These are phyloP conservation scores for Bilobella aurantiaca DNA, from an alignment of 1,140 invertebrate species.

Conservation along the genomic window DNA sequence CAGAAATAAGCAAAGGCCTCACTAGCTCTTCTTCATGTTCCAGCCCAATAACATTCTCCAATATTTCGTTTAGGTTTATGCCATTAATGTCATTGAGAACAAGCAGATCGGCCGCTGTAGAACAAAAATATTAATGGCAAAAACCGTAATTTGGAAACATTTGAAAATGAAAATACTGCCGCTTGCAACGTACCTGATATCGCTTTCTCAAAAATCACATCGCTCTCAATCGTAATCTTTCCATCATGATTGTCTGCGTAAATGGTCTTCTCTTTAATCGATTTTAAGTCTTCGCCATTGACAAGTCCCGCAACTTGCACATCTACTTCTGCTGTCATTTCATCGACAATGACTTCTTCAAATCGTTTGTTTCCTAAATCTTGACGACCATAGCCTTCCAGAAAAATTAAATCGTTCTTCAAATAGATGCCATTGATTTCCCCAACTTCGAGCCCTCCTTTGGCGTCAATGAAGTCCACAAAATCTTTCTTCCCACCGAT, in stretches of 20 bases:
- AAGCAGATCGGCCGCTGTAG: neutral
- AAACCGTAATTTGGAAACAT: neutral
- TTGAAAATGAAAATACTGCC: neutral
- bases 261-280: neutral
- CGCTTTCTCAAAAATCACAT: conserved; percentile 5
- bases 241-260: conserved; percentile 6
- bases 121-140: no score
- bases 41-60: conserved; percentile 2
- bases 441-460: neutral
- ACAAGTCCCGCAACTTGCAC: neutral
- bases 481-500: conserved; percentile 12
- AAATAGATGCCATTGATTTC: conserved; percentile 2
- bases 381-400: conserved; percentile 1
- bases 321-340: neutral
- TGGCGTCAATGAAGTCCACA: neutral
- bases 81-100: conserved; percentile 7
- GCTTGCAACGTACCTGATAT: neutral
- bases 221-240: neutral
- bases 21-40: neutral
- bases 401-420: neutral
- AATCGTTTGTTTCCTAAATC: neutral
- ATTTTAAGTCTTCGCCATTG: neutral
- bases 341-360: neutral
- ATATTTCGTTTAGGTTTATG: neutral
- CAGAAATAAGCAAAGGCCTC: neutral